These are phyloP conservation scores for Aphelinus atriplicis DNA, from an alignment of 1,140 invertebrate species.

Conservation along the genomic window DNA sequence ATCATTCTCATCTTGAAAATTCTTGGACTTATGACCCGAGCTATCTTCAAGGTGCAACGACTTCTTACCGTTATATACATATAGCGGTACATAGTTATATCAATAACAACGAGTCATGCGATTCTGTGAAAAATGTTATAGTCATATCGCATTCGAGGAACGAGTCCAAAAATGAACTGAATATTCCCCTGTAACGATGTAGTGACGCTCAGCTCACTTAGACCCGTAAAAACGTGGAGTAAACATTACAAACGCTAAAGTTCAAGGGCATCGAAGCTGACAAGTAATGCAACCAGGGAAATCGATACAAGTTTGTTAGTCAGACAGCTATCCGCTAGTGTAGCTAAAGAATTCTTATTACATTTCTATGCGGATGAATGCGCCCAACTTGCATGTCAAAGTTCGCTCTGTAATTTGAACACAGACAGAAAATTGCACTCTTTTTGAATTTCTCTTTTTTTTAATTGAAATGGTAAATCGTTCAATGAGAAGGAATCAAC, in stretches of 20 bases:
- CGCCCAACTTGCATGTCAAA: not conserved
- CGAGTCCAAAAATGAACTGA: not conserved
- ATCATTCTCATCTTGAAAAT: too few species aligned
- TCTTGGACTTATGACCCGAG: too few species aligned
- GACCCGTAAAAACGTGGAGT: slow-evolving; percentile 48
- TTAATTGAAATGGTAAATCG: too few species aligned
- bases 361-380: not conserved
- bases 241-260: slow-evolving; percentile 48
- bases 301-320: slow-evolving; percentile 43
- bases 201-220: slow-evolving; percentile 39
- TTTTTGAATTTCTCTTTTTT: too few species aligned
- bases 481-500: too few species aligned
- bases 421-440: too few species aligned
- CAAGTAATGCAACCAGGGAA: slow-evolving; percentile 40
- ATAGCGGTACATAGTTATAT: too few species aligned
- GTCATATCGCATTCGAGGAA: not conserved
- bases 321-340: not conserved
- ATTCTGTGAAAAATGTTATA: too few species aligned
- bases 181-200: not conserved
- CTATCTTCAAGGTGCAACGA: too few species aligned
- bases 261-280: slow-evolving; percentile 47
- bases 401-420: too few species aligned
- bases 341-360: not conserved
- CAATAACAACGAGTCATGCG: too few species aligned
- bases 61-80: too few species aligned